Percentiles rank a stretch among this genome's conserved stretches.
phyloP scores from a whole-genome alignment of 2,797 vertebrate genomes.

The Cuniculus paca region DNA sequence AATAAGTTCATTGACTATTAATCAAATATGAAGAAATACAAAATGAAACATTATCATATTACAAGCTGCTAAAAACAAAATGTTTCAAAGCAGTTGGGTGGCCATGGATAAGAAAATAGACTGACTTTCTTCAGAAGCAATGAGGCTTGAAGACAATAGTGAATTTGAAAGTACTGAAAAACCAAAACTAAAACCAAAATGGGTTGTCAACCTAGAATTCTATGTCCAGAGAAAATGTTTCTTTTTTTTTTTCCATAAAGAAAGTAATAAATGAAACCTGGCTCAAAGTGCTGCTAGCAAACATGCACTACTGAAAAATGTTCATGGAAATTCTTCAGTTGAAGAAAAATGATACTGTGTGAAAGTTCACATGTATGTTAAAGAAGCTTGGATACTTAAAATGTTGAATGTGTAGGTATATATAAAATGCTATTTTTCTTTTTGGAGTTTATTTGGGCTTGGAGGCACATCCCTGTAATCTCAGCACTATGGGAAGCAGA shows the following conservation, averaged over 20 bases:
- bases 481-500: neutral
- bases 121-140: conserved; percentile 11
- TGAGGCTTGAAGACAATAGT: neutral
- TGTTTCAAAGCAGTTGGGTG: neutral
- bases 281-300: neutral
- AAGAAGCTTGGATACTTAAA: neutral
- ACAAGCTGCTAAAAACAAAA: neutral
- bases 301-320: neutral
- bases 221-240: neutral
- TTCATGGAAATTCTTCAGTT: neutral
- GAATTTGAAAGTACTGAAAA: conserved; percentile 6
- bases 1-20: neutral
- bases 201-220: neutral
- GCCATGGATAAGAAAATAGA: neutral
- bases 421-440: neutral
- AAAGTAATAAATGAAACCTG: neutral
- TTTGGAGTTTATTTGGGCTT: neutral
- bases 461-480: neutral
- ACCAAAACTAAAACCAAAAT: neutral
- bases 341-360: conserved; percentile 9
- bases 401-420: neutral
- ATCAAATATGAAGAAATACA: neutral
- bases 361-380: neutral
- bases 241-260: neutral
- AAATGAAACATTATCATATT: neutral